Conservation (phyloP, 2,888 invertebrate genomes). For the Leptopilina drosophilae region DNA sequence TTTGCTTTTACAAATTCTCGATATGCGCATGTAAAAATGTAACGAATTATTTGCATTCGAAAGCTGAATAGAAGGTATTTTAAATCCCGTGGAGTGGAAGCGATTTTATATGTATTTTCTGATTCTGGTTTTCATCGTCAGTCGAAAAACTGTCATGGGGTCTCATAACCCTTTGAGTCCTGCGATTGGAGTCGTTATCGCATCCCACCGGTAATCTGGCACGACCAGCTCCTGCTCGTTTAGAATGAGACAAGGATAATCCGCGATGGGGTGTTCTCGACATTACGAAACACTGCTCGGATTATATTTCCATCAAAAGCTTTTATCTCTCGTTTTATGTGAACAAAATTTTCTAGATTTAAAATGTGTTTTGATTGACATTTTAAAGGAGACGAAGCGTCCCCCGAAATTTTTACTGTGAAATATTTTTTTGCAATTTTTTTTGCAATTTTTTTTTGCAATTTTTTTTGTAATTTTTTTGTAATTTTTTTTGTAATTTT, state of each 20-base stretch:
- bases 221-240: constrained; percentile 36
- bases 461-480: no score
- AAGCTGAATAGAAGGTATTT: constrained; percentile 23
- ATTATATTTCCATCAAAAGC: constrained; percentile 35
- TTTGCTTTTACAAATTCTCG: no score
- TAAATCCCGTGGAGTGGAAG: constrained; percentile 24
- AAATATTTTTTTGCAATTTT: no score
- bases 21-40: background rate
- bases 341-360: constrained; percentile 15
- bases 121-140: constrained; percentile 34
- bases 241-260: constrained; percentile 38
- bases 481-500: no score
- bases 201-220: constrained; percentile 42
- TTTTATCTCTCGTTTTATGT: constrained; percentile 33
- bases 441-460: no score
- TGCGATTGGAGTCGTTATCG: constrained; percentile 44
- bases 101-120: constrained; percentile 35
- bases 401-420: no score
- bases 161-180: constrained; percentile 34
- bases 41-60: constrained; percentile 29
- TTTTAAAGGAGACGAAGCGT: background rate
- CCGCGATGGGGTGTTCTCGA: constrained; percentile 26
- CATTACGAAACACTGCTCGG: constrained; percentile 26
- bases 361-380: constrained; percentile 25
- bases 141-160: constrained; percentile 28